Evolutionary conservation across 2,113 vertebrate genomes (phyloP).

Genomic region (Jaculus jaculus): DNA sequence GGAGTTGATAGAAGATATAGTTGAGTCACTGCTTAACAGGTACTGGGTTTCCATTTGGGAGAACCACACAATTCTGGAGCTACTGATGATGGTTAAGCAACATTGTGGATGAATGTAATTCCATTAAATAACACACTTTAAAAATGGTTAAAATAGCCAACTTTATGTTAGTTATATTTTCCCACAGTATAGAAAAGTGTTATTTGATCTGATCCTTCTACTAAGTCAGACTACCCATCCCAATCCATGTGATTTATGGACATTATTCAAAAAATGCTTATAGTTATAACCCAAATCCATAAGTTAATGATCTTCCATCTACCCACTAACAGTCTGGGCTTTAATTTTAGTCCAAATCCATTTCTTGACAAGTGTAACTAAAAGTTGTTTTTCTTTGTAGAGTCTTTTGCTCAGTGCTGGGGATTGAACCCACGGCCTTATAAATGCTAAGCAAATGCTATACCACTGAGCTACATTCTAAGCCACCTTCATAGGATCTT

Average conservation of each 20-base stretch:
- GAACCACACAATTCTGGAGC: neutral
- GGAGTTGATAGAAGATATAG: neutral
- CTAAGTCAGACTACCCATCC: neutral
- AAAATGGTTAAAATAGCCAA: neutral
- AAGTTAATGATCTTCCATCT: neutral
- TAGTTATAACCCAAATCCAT: neutral
- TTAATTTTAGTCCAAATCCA: neutral
- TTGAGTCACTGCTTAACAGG: neutral
- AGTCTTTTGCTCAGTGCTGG: neutral
- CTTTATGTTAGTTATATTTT: neutral
- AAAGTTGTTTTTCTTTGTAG: neutral
- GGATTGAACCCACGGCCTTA: neutral
- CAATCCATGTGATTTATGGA: neutral
- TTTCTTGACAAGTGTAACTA: neutral
- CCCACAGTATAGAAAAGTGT: slow-evolving; percentile 8
- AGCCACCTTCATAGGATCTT: neutral
- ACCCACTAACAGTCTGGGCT: neutral
- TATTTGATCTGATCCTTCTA: slow-evolving; percentile 15
- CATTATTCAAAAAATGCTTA: slow-evolving; percentile 28
- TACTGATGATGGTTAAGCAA: neutral
- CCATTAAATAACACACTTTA: neutral
- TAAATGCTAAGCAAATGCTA: neutral
- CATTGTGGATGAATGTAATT: neutral
- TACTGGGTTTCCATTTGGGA: neutral
- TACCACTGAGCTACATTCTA: neutral